Base-by-base conservation (phyloP, 2,797 vertebrate species). In the Acanthis flammea region DNA sequence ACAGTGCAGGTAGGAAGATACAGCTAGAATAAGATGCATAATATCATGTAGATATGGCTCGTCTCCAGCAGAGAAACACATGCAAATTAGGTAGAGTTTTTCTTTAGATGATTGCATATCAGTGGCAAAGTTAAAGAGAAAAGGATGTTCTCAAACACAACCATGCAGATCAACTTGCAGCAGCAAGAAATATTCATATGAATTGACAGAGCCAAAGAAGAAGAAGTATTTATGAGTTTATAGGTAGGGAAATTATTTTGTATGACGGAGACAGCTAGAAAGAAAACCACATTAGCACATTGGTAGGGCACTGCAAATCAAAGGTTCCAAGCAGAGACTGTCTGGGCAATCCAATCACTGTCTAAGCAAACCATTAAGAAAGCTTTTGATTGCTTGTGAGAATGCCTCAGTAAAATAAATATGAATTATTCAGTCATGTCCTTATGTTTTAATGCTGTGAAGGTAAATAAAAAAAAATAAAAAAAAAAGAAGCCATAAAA, bases 371-470 rank as follows among this genome's bases (percentile, higher is more conserved):
- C 44, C 62, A 89, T 83, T 63, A 92, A 68, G 88, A 92, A 92
- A 91, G 76, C 24, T 86, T 85, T 82, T 63, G 65, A 51, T 67
- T 93, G 74, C 57, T 67, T 65, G 63, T 37, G 83, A 94, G 53
- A 71, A 94, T 35, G 48, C 15, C 30, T 89, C 61, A 67, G 53
- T 89, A 83, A 85, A 92, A 57, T 21, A 85, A 12, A 62, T 47
- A 93, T 79, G 10, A 96, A 95, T 96, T 94, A 96, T 95, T 93
- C 76, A 94, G 47, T 70, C 39, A n/a, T 19, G 2, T 65, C 37
- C 62, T 88, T 77, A 51, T 55, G 45, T 58, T 70, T 73, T 95
- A 93, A 77, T 58, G 58, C 31, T 90, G 39, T 88, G 76, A 83
- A 91, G 91, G 47, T 65, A 91, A 88, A 89, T n/a, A n/a, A n/a